These are phyloP conservation scores for Lordiphosa clarofinis DNA, from an alignment of 1,140 invertebrate genomes.

Conservation along the genomic window DNA sequence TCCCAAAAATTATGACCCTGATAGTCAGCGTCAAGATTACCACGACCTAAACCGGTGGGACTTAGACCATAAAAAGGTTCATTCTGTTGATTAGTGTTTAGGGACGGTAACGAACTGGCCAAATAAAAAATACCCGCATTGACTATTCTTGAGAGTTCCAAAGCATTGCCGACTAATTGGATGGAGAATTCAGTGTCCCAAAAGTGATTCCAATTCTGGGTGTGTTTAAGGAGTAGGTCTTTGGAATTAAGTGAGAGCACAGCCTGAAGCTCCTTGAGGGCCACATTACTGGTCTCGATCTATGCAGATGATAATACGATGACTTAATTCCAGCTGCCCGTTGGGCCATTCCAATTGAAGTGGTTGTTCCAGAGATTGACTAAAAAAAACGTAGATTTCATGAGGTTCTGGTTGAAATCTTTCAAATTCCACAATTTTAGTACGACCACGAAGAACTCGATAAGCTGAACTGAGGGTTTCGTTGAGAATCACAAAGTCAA, in stretches of 20 bases:
- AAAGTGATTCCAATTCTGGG: constrained; percentile 47
- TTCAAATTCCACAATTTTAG: constrained; percentile 60
- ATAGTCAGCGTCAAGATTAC: constrained; percentile 72
- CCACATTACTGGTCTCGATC: constrained; percentile 80
- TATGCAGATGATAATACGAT: constrained; percentile 81
- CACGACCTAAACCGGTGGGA: constrained; percentile 82
- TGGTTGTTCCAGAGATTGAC: constrained; percentile 40
- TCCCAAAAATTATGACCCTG: constrained; percentile 79
- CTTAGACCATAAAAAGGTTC: constrained; percentile 81
- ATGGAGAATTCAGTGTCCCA: constrained; percentile 73
- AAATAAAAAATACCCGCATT: constrained; percentile 82
- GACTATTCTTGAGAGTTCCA: constrained; percentile 80
- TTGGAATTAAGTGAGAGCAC: constrained; percentile 17
- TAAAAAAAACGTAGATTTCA: constrained; percentile 63
- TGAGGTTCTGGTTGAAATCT: constrained; percentile 79
- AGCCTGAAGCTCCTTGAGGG: constrained; percentile 81
- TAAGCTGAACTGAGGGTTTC: constrained; percentile 30
- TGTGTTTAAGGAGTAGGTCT: constrained; percentile 39
- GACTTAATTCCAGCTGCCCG: constrained; percentile 75
- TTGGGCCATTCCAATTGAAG: constrained; percentile 72
- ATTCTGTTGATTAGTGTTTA: constrained; percentile 76
- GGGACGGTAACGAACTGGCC: constrained; percentile 81
- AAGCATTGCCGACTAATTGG: constrained; percentile 79
- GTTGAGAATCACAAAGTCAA: constrained; percentile 36
- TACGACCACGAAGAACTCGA: constrained; percentile 38